Percentiles rank a stretch among this genome's conserved stretches.
Conservation (phyloP, 2,797 vertebrate species). For the Poecile montanus region DNA sequence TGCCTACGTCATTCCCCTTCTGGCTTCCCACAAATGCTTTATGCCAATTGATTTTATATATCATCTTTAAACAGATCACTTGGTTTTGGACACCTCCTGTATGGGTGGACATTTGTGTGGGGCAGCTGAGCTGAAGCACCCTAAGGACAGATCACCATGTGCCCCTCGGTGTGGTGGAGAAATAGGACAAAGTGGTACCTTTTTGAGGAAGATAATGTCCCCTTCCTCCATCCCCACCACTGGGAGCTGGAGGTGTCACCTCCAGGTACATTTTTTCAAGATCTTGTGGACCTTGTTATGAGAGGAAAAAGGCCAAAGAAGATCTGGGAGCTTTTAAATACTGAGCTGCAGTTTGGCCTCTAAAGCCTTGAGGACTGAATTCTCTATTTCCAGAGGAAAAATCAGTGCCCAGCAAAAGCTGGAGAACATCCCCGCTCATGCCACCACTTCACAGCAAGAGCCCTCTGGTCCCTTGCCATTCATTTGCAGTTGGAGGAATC, state of each 20-base stretch:
- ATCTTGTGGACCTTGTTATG: background rate
- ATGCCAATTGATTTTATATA: background rate
- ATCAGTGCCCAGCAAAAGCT: background rate
- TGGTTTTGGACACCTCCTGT: background rate
- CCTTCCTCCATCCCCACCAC: background rate
- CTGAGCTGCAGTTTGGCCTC: background rate
- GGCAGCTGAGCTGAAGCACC: background rate
- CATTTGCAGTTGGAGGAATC: background rate
- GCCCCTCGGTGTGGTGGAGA: accelerated
- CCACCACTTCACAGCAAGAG: background rate
- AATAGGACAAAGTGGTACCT: background rate
- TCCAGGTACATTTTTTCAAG: background rate
- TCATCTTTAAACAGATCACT: background rate
- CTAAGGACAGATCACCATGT: accelerated
- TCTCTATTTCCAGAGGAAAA: background rate
- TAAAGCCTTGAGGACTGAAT: background rate
- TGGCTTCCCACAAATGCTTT: background rate
- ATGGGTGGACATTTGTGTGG: background rate
- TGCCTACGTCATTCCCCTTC: background rate
- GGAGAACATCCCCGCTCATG: background rate
- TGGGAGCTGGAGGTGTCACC: background rate
- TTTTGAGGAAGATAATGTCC: background rate
- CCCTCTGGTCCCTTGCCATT: background rate
- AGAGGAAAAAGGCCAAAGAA: background rate
- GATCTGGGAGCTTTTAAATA: background rate